Percentiles rank a stretch among this genome's conserved stretches.
These are phyloP conservation scores for Apis dorsata DNA, from an alignment of 1,140 invertebrate genomes.

Conservation along the genomic window DNA sequence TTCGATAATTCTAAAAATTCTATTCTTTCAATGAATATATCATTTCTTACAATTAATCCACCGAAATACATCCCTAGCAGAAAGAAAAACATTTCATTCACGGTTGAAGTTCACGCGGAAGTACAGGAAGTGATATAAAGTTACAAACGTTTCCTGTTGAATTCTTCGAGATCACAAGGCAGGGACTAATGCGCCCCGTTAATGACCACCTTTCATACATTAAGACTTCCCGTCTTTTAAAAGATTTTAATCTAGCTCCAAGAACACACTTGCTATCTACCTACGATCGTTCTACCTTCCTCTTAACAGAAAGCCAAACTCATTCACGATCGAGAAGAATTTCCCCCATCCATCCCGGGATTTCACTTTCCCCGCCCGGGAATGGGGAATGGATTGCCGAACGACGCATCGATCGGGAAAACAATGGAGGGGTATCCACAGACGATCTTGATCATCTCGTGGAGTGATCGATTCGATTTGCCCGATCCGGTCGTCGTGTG, in stretches of 20 bases:
- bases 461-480: not conserved
- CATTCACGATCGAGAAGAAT: not conserved
- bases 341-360: not conserved
- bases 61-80: too few relatives aligned
- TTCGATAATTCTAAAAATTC: too few relatives aligned
- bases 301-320: not conserved
- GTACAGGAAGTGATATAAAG: not conserved
- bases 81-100: too few relatives aligned
- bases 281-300: not conserved
- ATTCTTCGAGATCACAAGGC: not conserved
- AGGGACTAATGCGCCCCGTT: not conserved
- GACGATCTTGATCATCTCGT: too few relatives aligned
- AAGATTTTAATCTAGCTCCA: not conserved
- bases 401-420: not conserved
- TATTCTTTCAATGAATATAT: too few relatives aligned
- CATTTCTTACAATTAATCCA: too few relatives aligned
- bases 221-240: too few relatives aligned
- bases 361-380: constrained; percentile 5
- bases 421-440: not conserved
- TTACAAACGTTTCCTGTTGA: not conserved
- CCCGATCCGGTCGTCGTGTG: not conserved
- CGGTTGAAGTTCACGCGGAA: too few relatives aligned
- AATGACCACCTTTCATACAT: not conserved
- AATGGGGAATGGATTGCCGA: not conserved
- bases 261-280: not conserved